phyloP scores from a whole-genome alignment of 64 coral and sea anemone genomes.

The Platygyra sinensis region DNA sequence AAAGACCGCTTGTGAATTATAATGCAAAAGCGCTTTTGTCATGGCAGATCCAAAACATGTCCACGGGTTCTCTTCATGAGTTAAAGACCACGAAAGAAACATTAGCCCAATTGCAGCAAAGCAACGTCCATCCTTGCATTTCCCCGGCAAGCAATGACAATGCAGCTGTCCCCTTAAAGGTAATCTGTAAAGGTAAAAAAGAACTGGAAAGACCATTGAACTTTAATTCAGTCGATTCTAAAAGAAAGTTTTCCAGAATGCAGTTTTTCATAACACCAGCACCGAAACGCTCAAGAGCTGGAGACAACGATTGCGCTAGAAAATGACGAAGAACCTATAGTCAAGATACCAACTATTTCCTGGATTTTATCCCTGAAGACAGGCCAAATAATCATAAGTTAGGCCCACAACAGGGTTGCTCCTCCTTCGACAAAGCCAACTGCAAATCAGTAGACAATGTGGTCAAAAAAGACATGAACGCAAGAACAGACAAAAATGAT shows the following conservation, averaged over 20 bases:
- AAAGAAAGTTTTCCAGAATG: background rate
- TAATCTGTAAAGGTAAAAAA: background rate
- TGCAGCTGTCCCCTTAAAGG: background rate
- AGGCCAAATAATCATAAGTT: background rate
- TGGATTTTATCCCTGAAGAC: background rate
- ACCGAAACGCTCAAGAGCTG: background rate
- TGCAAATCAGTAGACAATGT: background rate
- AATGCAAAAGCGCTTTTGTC: background rate
- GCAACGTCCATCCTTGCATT: too few relatives aligned
- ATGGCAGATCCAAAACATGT: background rate
- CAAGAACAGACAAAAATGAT: background rate
- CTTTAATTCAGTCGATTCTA: background rate
- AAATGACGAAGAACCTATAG: constrained; percentile 6
- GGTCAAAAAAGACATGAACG: background rate
- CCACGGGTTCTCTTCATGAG: background rate
- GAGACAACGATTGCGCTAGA: background rate
- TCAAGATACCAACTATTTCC: constrained; percentile 14
- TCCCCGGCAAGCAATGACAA: background rate
- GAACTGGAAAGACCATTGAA: background rate
- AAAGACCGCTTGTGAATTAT: background rate
- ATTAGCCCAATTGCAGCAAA: background rate
- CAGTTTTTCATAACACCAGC: background rate
- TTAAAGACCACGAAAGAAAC: background rate
- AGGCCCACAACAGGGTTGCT: background rate
- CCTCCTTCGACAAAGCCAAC: background rate